Evolutionary conservation across 2,888 invertebrate genomes (phyloP).

Genomic region (Xestobium rufovillosum): DNA sequence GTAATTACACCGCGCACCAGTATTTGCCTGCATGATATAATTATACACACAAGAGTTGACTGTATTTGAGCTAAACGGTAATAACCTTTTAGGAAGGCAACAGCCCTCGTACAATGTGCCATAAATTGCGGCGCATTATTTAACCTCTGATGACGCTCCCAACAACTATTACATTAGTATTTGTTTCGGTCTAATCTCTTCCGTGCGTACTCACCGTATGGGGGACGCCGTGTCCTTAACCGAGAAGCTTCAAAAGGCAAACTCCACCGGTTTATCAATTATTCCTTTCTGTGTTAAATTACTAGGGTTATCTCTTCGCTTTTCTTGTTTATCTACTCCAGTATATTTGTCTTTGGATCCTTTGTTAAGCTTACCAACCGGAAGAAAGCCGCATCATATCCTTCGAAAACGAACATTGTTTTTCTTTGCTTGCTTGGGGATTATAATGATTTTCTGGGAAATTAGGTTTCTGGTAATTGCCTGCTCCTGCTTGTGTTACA

Average conservation of each 20-base stretch:
- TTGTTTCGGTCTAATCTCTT: slow-evolving; percentile 14
- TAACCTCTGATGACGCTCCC: slow-evolving; percentile 9
- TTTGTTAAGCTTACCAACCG: slow-evolving; percentile 25
- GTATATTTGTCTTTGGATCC: slow-evolving; percentile 34
- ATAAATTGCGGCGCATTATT: slow-evolving; percentile 16
- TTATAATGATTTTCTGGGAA: too few species aligned
- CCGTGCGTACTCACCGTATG: slow-evolving; percentile 1
- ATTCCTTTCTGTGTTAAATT: slow-evolving; percentile 35
- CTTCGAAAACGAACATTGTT: too few species aligned
- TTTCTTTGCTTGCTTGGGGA: too few species aligned
- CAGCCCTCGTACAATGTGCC: slow-evolving; percentile 9
- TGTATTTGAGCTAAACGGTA: slow-evolving; percentile 15
- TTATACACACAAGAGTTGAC: too few species aligned
- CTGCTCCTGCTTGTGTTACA: too few species aligned
- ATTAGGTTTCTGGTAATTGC: too few species aligned
- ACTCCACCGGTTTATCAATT: slow-evolving; percentile 30
- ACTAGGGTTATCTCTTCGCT: slow-evolving; percentile 34
- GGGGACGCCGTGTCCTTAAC: neutral
- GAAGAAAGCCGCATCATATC: too few species aligned
- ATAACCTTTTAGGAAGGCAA: slow-evolving; percentile 14
- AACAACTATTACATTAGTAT: slow-evolving; percentile 13
- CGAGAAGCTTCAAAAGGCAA: neutral
- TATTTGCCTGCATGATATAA: too few species aligned
- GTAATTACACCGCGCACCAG: too few species aligned
- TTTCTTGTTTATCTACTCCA: slow-evolving; percentile 35